Conservation (phyloP, 2,113 vertebrate genomes). For the Lagopus muta region DNA sequence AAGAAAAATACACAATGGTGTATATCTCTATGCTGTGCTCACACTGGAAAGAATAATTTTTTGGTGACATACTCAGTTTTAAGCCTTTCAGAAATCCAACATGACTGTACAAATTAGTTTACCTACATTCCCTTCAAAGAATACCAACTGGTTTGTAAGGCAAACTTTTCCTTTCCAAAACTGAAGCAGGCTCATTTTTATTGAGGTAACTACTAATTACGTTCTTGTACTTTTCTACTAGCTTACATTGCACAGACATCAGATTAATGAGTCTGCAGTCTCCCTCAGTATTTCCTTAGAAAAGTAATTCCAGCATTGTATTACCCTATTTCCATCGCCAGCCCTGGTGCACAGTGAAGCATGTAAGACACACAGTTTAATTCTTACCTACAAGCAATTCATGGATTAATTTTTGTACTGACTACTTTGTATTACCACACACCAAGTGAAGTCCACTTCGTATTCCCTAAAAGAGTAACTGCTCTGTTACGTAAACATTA, state of each 20-base stretch:
- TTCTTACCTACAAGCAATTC: background rate
- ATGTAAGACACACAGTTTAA: background rate
- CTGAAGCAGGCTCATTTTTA: background rate
- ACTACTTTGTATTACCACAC: background rate
- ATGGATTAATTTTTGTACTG: background rate
- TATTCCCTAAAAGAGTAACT: background rate
- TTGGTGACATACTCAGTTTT: background rate
- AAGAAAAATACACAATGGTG: background rate
- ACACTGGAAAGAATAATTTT: background rate
- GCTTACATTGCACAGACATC: background rate
- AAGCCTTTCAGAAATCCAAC: background rate
- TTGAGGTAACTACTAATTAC: background rate
- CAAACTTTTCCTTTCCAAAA: background rate
- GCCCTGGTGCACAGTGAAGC: background rate
- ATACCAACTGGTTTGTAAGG: background rate
- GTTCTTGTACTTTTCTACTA: background rate
- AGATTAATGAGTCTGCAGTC: background rate
- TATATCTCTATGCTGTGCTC: fast-evolving
- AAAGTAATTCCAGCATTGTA: background rate
- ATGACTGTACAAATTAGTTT: background rate
- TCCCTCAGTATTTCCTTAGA: background rate
- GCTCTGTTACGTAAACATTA: background rate
- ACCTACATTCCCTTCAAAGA: background rate
- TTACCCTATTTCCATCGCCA: background rate
- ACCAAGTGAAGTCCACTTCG: background rate